These are phyloP conservation scores for Elegia similella DNA, from an alignment of 2,888 invertebrate species.

Conservation along the genomic window DNA sequence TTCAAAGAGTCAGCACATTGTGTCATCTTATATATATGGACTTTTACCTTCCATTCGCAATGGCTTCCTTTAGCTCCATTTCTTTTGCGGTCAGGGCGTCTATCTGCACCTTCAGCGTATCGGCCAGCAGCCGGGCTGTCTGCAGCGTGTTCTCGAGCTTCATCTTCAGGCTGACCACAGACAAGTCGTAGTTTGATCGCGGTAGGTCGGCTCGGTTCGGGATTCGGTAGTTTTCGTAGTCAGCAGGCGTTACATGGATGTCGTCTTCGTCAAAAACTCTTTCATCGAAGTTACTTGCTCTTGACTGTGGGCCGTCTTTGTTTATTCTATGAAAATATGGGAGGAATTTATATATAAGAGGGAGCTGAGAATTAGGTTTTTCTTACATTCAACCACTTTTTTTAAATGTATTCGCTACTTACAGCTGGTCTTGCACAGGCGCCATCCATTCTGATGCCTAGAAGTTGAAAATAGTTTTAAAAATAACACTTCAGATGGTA, in stretches of 20 bases:
- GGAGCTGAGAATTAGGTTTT: too few relatives aligned
- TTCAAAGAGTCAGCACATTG: too few relatives aligned
- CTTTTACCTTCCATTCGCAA: constrained; percentile 59
- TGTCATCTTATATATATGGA: background rate
- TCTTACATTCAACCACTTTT: too few relatives aligned
- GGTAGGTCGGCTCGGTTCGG: background rate
- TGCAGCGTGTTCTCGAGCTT: constrained; percentile 48
- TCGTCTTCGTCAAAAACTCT: constrained; percentile 32
- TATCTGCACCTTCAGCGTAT: constrained; percentile 51
- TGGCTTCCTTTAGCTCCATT: constrained; percentile 53
- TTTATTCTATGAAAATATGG: background rate
- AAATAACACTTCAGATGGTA: too few relatives aligned
- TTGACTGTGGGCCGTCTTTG: constrained; percentile 30
- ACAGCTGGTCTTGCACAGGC: constrained; percentile 59
- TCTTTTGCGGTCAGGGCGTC: constrained; percentile 41
- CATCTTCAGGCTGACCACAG: constrained; percentile 36
- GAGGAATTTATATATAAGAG: too few relatives aligned
- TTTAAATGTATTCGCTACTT: constrained; percentile 34
- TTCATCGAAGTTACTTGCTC: constrained; percentile 27
- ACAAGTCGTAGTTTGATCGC: constrained; percentile 23
- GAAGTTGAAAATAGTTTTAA: constrained; percentile 13
- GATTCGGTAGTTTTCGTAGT: background rate
- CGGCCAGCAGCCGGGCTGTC: constrained; percentile 47
- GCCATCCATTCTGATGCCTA: constrained; percentile 63
- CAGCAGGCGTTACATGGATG: background rate